Base-by-base conservation (phyloP, 2,888 invertebrate species). In the Helobdella robusta region DNA sequence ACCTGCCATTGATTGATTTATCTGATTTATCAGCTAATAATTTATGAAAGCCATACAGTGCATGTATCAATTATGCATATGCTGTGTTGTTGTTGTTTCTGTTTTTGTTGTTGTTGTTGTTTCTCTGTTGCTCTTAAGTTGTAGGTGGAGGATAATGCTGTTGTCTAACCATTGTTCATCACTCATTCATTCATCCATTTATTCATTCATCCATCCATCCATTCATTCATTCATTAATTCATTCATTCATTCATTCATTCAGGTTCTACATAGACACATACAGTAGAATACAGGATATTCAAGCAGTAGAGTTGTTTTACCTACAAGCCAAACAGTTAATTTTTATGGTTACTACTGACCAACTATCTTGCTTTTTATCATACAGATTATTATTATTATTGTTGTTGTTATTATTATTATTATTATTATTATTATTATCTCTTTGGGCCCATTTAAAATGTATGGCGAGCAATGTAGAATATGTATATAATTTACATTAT, bases 241-340 rank as follows among this genome's bases (percentile, higher is more conserved):
- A 28, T 30, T 50, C 44, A 54, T n/a, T 65, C 30, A n/a, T 66
- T 48, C 20, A 67, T 25, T 20, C 35, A 73, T 74, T 2, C 72
- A 81, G 81, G 69, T 82, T 79, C 73, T 82, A 78, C 74, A 78
- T 82, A 36, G 82, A 82, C 71, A 80, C 77, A 60, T 79, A 83
- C 64, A 76, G 77, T 8, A 77, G 79, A 66, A 73, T 83, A 52
- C 73, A 77, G 59, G 82, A 82, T 70, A 78, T 76, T 50, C 75
- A 79, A 23, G 81, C 83, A 35, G 80, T 82, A 52, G 83, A 83
- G 74, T 76, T 82, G 56, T 83, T 82, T 74, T 83, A 82, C 75
- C 76, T 82, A 59, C 82, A 83, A 72, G 81, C 82, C 36, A 79
- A 80, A 72, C 78, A 80, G 71, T 75, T 80, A 67, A 74, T 83